Evolutionary conservation across 2,888 invertebrate species (phyloP), one percentile per base, ranked within the genome.

Genomic region (Ptychoptera contaminata): DNA sequence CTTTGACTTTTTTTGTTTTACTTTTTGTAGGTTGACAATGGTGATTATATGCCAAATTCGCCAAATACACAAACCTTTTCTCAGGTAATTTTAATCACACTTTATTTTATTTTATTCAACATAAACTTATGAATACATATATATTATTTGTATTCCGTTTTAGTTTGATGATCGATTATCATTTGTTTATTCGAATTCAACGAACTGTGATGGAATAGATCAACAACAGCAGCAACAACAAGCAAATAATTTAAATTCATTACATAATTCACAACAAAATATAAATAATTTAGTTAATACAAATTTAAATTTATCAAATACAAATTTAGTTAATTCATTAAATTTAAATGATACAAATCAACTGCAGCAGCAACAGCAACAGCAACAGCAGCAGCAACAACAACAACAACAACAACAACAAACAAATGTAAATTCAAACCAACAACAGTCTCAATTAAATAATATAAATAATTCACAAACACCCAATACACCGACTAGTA

Each of bases 401-500:
- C 53, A 53, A 44, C 49, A 49, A 48, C 29, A 50, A 46, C 43
- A 49, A 46, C 44, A 49, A 32, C 49, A 49, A 12, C 47, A n/a
- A n/a, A n/a, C n/a, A n/a, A n/a, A n/a, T n/a, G n/a, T n/a, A n/a
- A n/a, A n/a, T n/a, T n/a, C n/a, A n/a, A n/a, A n/a, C n/a, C n/a
- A 48, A 36, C 43, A 48, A 39, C 51, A 51, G 30, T 58, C 56
- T 36, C 44, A 49, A 31, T 45, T 40, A 31, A 47, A 47, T 23
- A 23, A 23, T 23, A 23, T 23, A 35, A 47, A 47, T 40, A 46
- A 47, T 43, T 47, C 50, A 39, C 50, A 50, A 36, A 43, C 47
- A 37, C 49, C 50, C 32, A 47, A 49, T 67, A 84, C 85, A 56
- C 84, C 85, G 53, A 81, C 81, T 53, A 75, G 74, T 67, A 79